Percentiles rank a stretch among this genome's conserved stretches.
Conservation (phyloP, 2,113 vertebrate species). For the Corvus hawaiiensis region DNA sequence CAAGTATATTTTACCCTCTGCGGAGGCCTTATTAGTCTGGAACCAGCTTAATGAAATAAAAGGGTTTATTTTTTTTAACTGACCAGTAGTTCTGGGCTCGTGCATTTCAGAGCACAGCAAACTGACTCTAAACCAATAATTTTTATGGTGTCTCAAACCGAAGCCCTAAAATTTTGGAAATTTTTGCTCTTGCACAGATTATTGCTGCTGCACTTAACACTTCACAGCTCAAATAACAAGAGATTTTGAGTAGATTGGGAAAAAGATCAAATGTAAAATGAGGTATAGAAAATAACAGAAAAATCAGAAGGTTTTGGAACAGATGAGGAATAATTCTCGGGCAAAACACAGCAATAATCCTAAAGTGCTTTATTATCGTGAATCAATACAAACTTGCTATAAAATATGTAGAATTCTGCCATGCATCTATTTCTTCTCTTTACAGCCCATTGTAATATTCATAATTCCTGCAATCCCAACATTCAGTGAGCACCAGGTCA, state of each 20-base stretch:
- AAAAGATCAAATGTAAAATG: not conserved
- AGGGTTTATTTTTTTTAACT: not conserved
- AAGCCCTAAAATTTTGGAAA: not conserved
- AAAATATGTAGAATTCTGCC: not conserved
- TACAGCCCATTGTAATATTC: not conserved
- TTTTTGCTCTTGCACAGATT: not conserved
- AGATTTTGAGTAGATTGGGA: not conserved
- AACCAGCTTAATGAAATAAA: not conserved
- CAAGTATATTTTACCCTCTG: not conserved
- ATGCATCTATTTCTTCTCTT: not conserved
- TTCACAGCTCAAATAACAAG: not conserved
- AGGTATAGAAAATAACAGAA: not conserved
- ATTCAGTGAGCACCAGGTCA: accelerated
- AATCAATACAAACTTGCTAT: not conserved
- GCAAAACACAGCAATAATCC: not conserved
- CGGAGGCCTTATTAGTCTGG: not conserved
- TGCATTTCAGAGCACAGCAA: not conserved
- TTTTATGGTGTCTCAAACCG: not conserved
- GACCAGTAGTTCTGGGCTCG: accelerated
- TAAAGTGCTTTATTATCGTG: not conserved
- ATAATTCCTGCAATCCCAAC: not conserved
- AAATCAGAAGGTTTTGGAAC: not conserved
- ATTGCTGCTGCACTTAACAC: not conserved
- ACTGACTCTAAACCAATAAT: not conserved
- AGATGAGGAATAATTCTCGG: not conserved